Base-by-base conservation (phyloP, 2,113 vertebrate species). In the Prionailurus bengalensis region DNA sequence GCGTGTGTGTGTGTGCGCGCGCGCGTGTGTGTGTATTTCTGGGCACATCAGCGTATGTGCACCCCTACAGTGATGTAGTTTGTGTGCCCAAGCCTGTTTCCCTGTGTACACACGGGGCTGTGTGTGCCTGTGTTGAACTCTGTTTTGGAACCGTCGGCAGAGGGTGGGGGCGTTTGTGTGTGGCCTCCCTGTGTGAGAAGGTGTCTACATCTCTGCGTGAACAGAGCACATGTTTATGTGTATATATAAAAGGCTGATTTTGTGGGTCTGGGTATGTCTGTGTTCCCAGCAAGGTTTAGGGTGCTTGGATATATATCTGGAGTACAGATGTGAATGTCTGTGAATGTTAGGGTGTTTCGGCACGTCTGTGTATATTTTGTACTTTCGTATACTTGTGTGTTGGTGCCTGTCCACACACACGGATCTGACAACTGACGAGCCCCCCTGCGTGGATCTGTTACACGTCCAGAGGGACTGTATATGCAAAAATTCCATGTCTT, bases 351-450 rank as follows among this genome's bases (percentile, higher is more conserved):
- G 2, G 11, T 33, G 53, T 73, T n/a, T 74, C 27, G 9, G 55
- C 4, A 6, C 66, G 58, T 29, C 45, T 55, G 31, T 12, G 74
- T 53, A 0, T 61, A 31, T 36, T 83, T 39, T n/a, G 19, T 74
- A 33, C 39, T 87, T 45, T 29, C 29, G 12, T 23, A 27, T 82
- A 9, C 58, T 42, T 63, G 83, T 33, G 16, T 66, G 29, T 65
- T 27, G 55, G 4, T 21, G 16, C 53, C 65, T 68, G 25, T 45
- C 87, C 21, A 4, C 7, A 3, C 12, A 2, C 29, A 1, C 13
- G 12, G 19, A 31, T 70, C 65, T 68, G 51, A 73, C n/a, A 42
- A 31, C 6, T 0, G 1, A 11, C 0, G 0, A 36, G 21, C 23
- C 23, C 23, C 23, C 84, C 17, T 5, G 2, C 61, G 19, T 8